Evolutionary conservation across 2,113 vertebrate species (phyloP).

Genomic region (Dasyurus viverrinus): DNA sequence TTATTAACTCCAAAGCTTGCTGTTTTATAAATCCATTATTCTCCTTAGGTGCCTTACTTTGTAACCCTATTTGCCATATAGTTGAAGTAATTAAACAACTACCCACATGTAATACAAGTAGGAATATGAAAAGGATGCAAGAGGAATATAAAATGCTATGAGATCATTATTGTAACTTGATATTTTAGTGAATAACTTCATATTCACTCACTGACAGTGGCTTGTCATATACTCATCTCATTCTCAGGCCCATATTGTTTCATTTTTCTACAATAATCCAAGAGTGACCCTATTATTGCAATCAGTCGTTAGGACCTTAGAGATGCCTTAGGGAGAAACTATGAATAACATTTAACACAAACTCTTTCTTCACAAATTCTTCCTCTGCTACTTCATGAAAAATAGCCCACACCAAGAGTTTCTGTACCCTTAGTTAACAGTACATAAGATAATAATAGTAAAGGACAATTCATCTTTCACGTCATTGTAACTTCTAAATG

Average conservation of each 20-base stretch:
- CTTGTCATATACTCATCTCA: neutral
- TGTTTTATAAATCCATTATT: too few relatives aligned
- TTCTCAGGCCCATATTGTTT: neutral
- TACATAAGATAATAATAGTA: neutral
- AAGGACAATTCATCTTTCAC: neutral
- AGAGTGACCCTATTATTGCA: neutral
- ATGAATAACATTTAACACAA: neutral
- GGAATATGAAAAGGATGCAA: neutral
- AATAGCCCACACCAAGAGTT: neutral
- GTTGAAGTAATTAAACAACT: neutral
- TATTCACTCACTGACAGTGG: neutral
- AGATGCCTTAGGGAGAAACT: neutral
- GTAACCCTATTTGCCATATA: neutral
- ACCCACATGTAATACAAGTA: neutral
- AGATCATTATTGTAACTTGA: neutral
- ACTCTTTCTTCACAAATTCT: neutral
- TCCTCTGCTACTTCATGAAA: slow-evolving; percentile 15
- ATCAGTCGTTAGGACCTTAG: neutral
- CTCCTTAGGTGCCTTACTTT: neutral
- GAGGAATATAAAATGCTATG: neutral
- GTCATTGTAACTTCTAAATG: neutral
- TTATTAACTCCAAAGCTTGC: neutral
- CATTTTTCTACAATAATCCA: neutral
- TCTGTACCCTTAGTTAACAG: neutral
- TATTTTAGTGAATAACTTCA: neutral